Conservation (phyloP, 2,888 invertebrate species). For the Noctua pronuba region DNA sequence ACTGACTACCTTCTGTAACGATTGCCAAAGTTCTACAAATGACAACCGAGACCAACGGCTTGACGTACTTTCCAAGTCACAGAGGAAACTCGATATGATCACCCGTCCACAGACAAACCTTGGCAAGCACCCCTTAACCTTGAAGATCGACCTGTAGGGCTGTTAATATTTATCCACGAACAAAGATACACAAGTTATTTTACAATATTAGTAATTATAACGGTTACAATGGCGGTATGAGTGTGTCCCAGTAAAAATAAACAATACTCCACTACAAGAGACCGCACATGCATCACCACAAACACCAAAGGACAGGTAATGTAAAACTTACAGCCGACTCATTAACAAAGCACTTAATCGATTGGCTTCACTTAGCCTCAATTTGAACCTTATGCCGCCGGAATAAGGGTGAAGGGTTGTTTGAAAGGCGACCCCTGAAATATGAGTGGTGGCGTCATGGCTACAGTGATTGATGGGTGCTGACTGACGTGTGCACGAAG, state of each 20-base stretch:
- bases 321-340: conserved; percentile 68
- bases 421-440: conserved; percentile 80
- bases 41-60: too few relatives aligned
- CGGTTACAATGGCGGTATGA: not conserved
- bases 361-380: conserved; percentile 79
- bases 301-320: conserved; percentile 63
- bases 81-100: too few relatives aligned
- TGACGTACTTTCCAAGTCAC: too few relatives aligned
- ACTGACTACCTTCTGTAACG: too few relatives aligned
- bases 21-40: too few relatives aligned
- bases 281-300: conserved; percentile 47
- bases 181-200: not conserved
- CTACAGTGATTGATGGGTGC: conserved; percentile 88
- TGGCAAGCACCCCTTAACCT: too few relatives aligned
- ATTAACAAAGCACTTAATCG: conserved; percentile 84
- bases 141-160: too few relatives aligned
- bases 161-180: not conserved
- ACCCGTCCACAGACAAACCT: too few relatives aligned
- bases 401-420: conserved; percentile 67
- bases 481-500: conserved; percentile 87
- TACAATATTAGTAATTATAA: not conserved
- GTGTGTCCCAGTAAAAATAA: not conserved
- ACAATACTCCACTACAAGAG: not conserved
- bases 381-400: conserved; percentile 70
- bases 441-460: conserved; percentile 87